A percentile compares a stretch with the other conserved stretches of the same genome.
These are phyloP conservation scores for Polietes domitor DNA, from an alignment of 2,888 invertebrate genomes.

Conservation along the genomic window DNA sequence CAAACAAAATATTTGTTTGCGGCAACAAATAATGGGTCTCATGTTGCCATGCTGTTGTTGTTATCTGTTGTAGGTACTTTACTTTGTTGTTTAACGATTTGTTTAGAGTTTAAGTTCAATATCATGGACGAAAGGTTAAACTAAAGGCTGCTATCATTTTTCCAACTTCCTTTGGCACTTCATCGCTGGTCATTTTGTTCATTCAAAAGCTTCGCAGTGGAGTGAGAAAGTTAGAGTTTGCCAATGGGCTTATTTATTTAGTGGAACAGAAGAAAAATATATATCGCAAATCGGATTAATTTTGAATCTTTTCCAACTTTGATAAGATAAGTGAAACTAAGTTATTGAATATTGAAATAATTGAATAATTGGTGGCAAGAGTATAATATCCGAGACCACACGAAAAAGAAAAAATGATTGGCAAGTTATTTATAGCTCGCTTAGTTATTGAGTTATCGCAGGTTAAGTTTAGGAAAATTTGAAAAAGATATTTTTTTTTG, in stretches of 20 bases:
- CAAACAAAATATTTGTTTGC: conserved; percentile 28
- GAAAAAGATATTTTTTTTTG: no score
- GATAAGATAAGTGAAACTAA: no score
- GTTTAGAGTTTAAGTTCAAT: neutral
- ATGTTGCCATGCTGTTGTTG: neutral
- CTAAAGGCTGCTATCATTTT: neutral
- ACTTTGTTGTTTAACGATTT: neutral
- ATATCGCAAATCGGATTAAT: no score
- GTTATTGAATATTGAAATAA: no score
- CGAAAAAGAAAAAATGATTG: no score
- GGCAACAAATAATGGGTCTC: neutral
- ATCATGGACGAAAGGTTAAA: conserved; percentile 33
- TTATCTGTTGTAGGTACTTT: conserved; percentile 1
- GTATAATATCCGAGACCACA: no score
- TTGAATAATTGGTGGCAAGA: no score
- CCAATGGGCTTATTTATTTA: neutral
- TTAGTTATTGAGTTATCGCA: no score
- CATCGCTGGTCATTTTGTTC: neutral
- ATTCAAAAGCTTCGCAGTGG: neutral
- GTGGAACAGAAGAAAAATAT: no score
- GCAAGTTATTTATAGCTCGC: no score
- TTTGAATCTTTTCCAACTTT: no score
- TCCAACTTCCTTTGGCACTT: conserved; percentile 1
- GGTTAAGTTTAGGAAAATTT: no score
- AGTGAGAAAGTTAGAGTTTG: conserved; percentile 15